Conservation (phyloP, 2,888 invertebrate species). For the Nezara viridula region DNA sequence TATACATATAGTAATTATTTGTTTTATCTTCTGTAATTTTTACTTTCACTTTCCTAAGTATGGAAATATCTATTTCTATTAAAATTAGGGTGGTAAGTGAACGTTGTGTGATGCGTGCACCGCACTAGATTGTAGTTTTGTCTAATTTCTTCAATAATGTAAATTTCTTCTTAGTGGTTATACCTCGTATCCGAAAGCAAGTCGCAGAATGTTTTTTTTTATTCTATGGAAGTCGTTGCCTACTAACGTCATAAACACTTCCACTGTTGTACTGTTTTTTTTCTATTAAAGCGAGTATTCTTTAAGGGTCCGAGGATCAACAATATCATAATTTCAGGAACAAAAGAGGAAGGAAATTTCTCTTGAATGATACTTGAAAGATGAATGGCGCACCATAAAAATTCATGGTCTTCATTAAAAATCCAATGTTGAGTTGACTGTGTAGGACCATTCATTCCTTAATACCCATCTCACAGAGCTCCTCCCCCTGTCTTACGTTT, state of each 20-base stretch:
- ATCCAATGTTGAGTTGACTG: constrained; percentile 5
- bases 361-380: constrained; percentile 27
- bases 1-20: too few species aligned
- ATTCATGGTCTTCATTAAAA: constrained; percentile 32
- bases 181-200: too few species aligned
- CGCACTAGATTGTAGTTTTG: too few species aligned
- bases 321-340: constrained; percentile 21
- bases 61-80: too few species aligned
- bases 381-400: constrained; percentile 6
- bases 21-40: too few species aligned
- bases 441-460: constrained; percentile 22
- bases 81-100: too few species aligned
- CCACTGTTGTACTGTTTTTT: background rate
- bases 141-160: too few species aligned
- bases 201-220: too few species aligned
- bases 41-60: too few species aligned
- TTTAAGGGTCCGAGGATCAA: background rate
- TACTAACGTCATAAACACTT: background rate
- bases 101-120: too few species aligned
- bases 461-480: background rate
- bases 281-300: background rate
- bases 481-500: background rate
- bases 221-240: background rate
- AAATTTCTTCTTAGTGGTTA: too few species aligned
- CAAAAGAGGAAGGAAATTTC: constrained; percentile 13